Percentiles rank a stretch among this genome's conserved stretches.
Conservation (phyloP, 2,888 invertebrate species). For the Volucella bombylans region DNA sequence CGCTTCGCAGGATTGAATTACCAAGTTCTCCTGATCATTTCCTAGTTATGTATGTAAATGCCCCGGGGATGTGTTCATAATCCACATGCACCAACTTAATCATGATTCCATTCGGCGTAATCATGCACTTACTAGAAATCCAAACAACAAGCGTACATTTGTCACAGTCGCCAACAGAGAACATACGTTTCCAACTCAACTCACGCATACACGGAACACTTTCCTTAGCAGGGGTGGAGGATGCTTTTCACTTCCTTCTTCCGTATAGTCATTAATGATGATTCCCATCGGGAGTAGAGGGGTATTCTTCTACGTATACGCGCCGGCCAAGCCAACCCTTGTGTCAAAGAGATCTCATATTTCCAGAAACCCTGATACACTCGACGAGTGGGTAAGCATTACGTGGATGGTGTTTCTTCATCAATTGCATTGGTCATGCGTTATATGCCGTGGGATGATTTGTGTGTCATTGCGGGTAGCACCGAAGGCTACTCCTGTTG, state of each 20-base stretch:
- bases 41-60: constrained; percentile 12
- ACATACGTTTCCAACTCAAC: constrained; percentile 64
- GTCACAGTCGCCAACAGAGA: constrained; percentile 69
- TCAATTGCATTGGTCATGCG: constrained; percentile 66
- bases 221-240: constrained; percentile 50
- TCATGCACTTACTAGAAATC: constrained; percentile 48
- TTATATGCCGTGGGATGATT: constrained; percentile 60
- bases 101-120: constrained; percentile 62
- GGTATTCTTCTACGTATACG: background rate
- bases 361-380: constrained; percentile 27
- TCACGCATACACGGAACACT: background rate
- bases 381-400: constrained; percentile 54
- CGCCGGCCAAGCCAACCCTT: constrained; percentile 33
- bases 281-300: constrained; percentile 60
- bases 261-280: constrained; percentile 69
- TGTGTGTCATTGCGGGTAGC: constrained; percentile 56
- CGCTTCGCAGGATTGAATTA: constrained; percentile 40
- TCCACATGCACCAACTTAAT: constrained; percentile 73
- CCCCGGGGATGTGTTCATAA: constrained; percentile 69
- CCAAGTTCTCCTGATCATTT: constrained; percentile 29
- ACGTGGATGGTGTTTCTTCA: constrained; percentile 22
- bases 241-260: constrained; percentile 60
- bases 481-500: constrained; percentile 25
- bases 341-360: constrained; percentile 49
- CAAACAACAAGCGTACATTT: constrained; percentile 55